Percentiles rank a stretch among this genome's conserved stretches.
phyloP scores from a whole-genome alignment of 1,140 invertebrate genomes.

The Psilanteris sp. region DNA sequence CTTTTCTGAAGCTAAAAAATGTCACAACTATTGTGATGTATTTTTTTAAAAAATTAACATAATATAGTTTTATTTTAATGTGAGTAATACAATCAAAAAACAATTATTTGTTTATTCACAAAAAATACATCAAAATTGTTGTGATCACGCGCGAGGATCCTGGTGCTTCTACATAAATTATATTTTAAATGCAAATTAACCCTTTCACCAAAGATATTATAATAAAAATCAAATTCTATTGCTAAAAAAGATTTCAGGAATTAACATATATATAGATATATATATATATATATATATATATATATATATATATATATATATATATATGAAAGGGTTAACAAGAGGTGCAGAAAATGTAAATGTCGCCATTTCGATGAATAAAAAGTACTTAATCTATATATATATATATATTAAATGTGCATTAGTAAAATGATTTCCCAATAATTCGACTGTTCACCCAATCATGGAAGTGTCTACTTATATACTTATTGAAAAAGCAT shows the following conservation, averaged over 20 bases:
- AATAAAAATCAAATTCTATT: constrained; percentile 23
- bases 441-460: constrained; percentile 17
- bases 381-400: too few relatives aligned
- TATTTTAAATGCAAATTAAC: constrained; percentile 57
- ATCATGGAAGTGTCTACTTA: too few relatives aligned
- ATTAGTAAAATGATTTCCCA: constrained; percentile 23
- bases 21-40: constrained; percentile 48
- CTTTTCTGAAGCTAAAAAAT: constrained; percentile 54
- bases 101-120: background rate
- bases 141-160: constrained; percentile 54
- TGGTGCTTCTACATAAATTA: constrained; percentile 59
- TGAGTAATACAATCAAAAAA: background rate
- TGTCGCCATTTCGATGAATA: constrained; percentile 17
- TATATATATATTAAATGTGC: too few relatives aligned
- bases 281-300: too few relatives aligned
- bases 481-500: too few relatives aligned
- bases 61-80: too few relatives aligned
- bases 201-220: constrained; percentile 52
- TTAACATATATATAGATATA: too few relatives aligned
- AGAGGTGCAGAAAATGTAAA: constrained; percentile 39
- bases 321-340: constrained; percentile 58
- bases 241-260: constrained; percentile 11
- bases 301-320: too few relatives aligned
- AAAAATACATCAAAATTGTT: constrained; percentile 49
- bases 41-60: background rate